These are phyloP conservation scores for Mythimna vitellina DNA, from an alignment of 2,888 invertebrate species.

Conservation along the genomic window DNA sequence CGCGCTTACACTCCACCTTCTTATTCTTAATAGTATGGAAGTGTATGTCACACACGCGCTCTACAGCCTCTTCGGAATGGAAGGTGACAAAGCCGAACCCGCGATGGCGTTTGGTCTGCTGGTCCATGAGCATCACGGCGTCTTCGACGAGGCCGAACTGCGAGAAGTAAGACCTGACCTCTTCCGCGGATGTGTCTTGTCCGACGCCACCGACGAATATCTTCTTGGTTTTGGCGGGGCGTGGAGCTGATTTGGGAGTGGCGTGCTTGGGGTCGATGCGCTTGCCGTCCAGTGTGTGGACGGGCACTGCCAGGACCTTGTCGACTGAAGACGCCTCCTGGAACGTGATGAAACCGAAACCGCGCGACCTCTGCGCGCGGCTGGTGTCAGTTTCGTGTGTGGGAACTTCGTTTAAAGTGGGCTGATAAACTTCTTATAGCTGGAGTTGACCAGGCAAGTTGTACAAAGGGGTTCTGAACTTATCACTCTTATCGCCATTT, in stretches of 20 bases:
- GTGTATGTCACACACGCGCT: slow-evolving; percentile 97
- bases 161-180: slow-evolving; percentile 97
- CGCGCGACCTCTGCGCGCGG: slow-evolving; percentile 96
- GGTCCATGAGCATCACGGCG: slow-evolving; percentile 98
- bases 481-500: not conserved
- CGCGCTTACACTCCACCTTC: slow-evolving; percentile 97
- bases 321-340: slow-evolving; percentile 97
- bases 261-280: slow-evolving; percentile 98
- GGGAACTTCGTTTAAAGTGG: not conserved
- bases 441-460: not conserved
- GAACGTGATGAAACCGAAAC: slow-evolving; percentile 98
- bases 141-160: slow-evolving; percentile 97
- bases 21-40: slow-evolving; percentile 98
- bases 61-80: slow-evolving; percentile 97
- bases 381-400: slow-evolving; percentile 46
- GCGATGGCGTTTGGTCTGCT: slow-evolving; percentile 97
- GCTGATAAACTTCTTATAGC: slow-evolving; percentile 22
- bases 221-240: slow-evolving; percentile 97
- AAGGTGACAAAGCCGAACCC: slow-evolving; percentile 98
- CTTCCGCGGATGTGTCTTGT: slow-evolving; percentile 97
- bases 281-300: slow-evolving; percentile 97
- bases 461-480: not conserved
- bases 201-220: slow-evolving; percentile 98
- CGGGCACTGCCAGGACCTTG: slow-evolving; percentile 97
- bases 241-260: slow-evolving; percentile 96